Conservation (phyloP, 2,797 vertebrate genomes). For the Halcyon smyrnensis region DNA sequence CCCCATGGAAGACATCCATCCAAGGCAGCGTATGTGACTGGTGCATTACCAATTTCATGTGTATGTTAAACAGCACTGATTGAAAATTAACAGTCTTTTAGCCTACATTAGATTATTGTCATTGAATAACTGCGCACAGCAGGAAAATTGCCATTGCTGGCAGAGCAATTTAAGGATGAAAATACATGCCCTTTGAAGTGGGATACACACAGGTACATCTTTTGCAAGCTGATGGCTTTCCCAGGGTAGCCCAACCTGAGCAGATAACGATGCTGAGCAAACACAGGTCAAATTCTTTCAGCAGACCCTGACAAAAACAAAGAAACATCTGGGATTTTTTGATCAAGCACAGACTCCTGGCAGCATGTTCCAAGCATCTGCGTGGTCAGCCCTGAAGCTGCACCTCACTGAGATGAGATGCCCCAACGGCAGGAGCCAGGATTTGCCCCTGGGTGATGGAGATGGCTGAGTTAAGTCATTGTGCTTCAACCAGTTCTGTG, state of each 20-base stretch:
- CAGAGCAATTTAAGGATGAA: background rate
- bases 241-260: background rate
- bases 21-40: rapidly evolving
- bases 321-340: rapidly evolving
- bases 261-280: background rate
- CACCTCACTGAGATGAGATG: rapidly evolving
- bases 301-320: background rate
- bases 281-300: background rate
- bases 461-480: rapidly evolving
- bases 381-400: rapidly evolving
- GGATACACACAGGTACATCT: background rate
- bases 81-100: slow-evolving; percentile 3
- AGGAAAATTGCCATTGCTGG: background rate
- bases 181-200: background rate
- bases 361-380: background rate
- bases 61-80: background rate
- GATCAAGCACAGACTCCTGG: background rate
- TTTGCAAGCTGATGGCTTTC: background rate
- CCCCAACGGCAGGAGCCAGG: background rate
- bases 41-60: background rate
- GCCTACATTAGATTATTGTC: background rate
- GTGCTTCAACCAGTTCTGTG: background rate
- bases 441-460: background rate
- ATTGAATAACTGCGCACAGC: background rate
- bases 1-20: background rate